Evolutionary conservation across 2,113 vertebrate genomes (phyloP).

Genomic region (Odontophorus gujanensis): DNA sequence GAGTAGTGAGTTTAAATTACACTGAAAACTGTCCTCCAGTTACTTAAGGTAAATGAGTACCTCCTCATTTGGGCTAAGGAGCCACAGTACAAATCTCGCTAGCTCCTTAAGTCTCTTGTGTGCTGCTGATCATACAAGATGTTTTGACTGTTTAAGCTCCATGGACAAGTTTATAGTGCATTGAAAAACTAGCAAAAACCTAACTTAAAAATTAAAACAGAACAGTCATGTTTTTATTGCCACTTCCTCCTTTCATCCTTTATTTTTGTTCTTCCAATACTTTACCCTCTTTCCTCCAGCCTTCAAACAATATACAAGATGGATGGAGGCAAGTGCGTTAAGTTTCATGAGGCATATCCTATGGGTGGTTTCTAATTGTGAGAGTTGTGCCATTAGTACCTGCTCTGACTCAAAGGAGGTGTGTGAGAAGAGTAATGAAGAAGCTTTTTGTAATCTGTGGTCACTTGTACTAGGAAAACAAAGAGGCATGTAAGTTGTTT

Average conservation of each 20-base stretch:
- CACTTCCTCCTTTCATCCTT: not conserved
- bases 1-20: not conserved
- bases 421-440: not conserved
- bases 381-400: not conserved
- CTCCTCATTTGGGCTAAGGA: not conserved
- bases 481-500: not conserved
- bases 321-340: not conserved
- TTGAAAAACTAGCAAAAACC: not conserved
- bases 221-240: not conserved
- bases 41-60: not conserved
- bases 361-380: not conserved
- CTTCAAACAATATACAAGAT: not conserved
- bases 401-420: not conserved
- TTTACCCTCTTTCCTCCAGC: not conserved
- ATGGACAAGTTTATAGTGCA: not conserved
- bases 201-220: not conserved
- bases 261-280: not conserved
- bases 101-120: not conserved
- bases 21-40: not conserved
- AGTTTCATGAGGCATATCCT: not conserved
- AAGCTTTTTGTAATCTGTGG: fast-evolving
- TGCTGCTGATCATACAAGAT: not conserved
- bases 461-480: not conserved
- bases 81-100: not conserved
- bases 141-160: fast-evolving